phyloP scores from a whole-genome alignment of 2,797 vertebrate species.

The Furcifer pardalis region DNA sequence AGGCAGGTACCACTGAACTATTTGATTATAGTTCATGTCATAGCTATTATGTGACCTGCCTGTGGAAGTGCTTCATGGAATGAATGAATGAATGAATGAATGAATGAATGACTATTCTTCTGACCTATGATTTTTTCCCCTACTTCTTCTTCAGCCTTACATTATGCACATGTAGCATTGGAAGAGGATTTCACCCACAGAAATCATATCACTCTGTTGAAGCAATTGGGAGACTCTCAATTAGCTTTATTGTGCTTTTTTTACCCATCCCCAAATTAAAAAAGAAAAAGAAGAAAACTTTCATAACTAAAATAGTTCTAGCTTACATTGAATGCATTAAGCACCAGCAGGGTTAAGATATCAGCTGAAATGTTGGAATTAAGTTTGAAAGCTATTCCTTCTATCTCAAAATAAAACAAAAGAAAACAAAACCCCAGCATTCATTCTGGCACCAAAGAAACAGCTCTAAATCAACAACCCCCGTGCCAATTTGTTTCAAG shows the following conservation, averaged over 20 bases:
- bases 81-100: too few relatives aligned
- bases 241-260: constrained; percentile 12
- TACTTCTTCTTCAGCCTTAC: too few relatives aligned
- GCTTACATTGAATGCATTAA: constrained; percentile 8
- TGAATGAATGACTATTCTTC: too few relatives aligned
- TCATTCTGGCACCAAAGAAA: constrained; percentile 28
- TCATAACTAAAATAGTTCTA: not conserved
- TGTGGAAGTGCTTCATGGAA: too few relatives aligned
- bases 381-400: constrained; percentile 6
- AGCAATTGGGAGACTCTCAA: not conserved
- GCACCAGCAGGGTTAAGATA: not conserved
- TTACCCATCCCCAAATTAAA: constrained; percentile 18
- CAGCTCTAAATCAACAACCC: constrained; percentile 27
- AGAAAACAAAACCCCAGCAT: not conserved
- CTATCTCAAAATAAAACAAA: constrained; percentile 12
- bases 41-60: too few relatives aligned
- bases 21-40: too few relatives aligned
- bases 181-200: not conserved
- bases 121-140: too few relatives aligned
- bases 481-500: constrained; percentile 29
- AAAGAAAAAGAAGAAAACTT: not conserved
- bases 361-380: constrained; percentile 22
- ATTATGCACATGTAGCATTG: too few relatives aligned
- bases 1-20: too few relatives aligned
- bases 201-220: constrained; percentile 61